Base-by-base conservation (phyloP, 2,113 vertebrate species). In the Tympanuchus pallidicinctus region DNA sequence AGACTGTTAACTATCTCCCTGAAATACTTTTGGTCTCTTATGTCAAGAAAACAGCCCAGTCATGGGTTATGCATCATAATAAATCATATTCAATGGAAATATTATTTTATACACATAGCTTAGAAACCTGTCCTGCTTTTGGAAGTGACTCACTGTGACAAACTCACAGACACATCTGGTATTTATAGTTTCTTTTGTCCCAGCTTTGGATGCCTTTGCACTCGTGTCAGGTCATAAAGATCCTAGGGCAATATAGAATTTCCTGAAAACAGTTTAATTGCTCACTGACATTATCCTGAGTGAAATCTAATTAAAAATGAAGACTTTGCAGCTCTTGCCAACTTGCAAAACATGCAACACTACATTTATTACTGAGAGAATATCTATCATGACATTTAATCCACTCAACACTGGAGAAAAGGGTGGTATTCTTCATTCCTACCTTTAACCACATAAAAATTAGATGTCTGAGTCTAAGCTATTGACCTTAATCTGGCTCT, bases 181-280 rank as follows among this genome's bases (percentile, higher is more conserved):
- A 95, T 91, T 94, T 97, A 94, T 84, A 93, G 76, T 82, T 94
- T 72, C 76, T 94, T 96, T 95, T 94, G 91, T 93, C 88, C 73
- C 80, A 91, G 61, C 89, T 88, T 91, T 82, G 48, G 88, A 88
- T 72, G 65, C 30, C 36, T 90, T 86, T 84, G 69, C 76, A 90
- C 43, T 88, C 82, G 28, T 74, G 52, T 66, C 87, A 90, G 91
- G 69, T 65, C 79, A 86, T 75, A 88, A 91, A 78, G 69, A 78
- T 84, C 80, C 72, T 88, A 78, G 56, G 75, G 91, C 79, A 94
- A 78, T 45, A 88, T 4, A 86, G 85, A 94, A 91, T 91, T 95
- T 88, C 79, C 69, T 86, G 79, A 94, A 95, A 92, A 93, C 45
- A 88, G 61, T 94, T 92, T 96, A 94, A 93, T 95, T 95, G 88